A percentile compares a stretch with the other conserved stretches of the same genome.
Conservation (phyloP, 2,113 vertebrate genomes). For the Eubucco bourcierii region DNA sequence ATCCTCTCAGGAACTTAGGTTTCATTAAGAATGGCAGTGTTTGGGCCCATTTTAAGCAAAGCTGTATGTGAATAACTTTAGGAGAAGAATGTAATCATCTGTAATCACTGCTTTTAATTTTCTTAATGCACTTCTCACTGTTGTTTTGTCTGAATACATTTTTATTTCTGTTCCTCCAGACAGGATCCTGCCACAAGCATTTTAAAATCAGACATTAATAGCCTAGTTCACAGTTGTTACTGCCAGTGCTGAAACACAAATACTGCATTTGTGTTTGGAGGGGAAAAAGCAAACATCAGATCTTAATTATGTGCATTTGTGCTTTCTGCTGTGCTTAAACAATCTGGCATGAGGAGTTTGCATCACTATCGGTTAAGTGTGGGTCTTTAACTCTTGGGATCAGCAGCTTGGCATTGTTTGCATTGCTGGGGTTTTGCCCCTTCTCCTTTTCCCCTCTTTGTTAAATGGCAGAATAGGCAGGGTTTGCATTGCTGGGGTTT, state of each 20-base stretch:
- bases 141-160: slow-evolving; percentile 75
- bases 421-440: not conserved
- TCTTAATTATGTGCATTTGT: slow-evolving; percentile 76
- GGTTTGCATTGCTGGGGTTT: not conserved
- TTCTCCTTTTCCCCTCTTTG: not conserved
- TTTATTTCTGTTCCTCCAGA: slow-evolving; percentile 71
- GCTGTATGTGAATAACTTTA: slow-evolving; percentile 45
- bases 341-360: slow-evolving; percentile 73
- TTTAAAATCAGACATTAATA: slow-evolving; percentile 77
- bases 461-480: slow-evolving; percentile 8
- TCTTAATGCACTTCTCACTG: slow-evolving; percentile 63
- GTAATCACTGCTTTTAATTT: slow-evolving; percentile 55
- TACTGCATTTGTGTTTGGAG: slow-evolving; percentile 73
- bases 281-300: slow-evolving; percentile 76
- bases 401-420: slow-evolving; percentile 42
- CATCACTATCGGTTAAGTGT: slow-evolving; percentile 65
- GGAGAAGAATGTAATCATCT: slow-evolving; percentile 35
- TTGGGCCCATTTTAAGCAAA: slow-evolving; percentile 46
- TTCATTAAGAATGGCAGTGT: slow-evolving; percentile 27
- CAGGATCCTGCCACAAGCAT: slow-evolving; percentile 72
- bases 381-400: slow-evolving; percentile 56
- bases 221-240: slow-evolving; percentile 73
- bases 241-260: slow-evolving; percentile 74
- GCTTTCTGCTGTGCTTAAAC: slow-evolving; percentile 61
- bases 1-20: not conserved